A percentile compares a stretch with the other conserved stretches of the same genome.
phyloP scores from a whole-genome alignment of 2,888 invertebrate species.

The Trissolcus brochymenae region DNA sequence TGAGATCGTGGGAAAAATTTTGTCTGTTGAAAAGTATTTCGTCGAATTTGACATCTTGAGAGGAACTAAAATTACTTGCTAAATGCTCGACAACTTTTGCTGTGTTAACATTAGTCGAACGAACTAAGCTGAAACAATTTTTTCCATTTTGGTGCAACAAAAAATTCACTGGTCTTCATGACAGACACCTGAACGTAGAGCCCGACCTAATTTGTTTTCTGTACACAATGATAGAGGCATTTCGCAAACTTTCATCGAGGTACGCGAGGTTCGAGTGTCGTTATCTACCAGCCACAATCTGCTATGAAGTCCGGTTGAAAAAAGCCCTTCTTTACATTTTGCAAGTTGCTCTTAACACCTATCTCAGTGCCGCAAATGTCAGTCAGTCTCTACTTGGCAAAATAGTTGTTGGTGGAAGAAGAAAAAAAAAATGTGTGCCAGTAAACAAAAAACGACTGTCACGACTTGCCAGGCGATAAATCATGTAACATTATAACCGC shows the following conservation, averaged over 20 bases:
- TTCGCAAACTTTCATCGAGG: slow-evolving; percentile 40
- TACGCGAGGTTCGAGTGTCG: not conserved
- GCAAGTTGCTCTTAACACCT: slow-evolving; percentile 44
- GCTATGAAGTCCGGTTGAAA: slow-evolving; percentile 9
- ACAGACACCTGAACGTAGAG: slow-evolving; percentile 22
- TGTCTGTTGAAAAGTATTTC: not conserved
- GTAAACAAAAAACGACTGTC: slow-evolving; percentile 38
- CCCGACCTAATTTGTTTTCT: slow-evolving; percentile 27
- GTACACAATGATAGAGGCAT: slow-evolving; percentile 28
- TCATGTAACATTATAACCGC: slow-evolving; percentile 44
- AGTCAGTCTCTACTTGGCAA: slow-evolving; percentile 28
- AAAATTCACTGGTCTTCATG: not conserved
- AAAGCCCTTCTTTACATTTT: slow-evolving; percentile 41
- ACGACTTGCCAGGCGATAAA: slow-evolving; percentile 46
- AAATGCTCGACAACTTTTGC: too few species aligned
- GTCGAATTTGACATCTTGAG: too few species aligned
- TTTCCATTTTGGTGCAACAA: too few species aligned
- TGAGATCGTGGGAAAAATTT: slow-evolving; percentile 59
- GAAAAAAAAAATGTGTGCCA: slow-evolving; percentile 21
- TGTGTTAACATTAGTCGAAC: too few species aligned
- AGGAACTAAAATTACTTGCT: too few species aligned
- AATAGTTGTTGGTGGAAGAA: slow-evolving; percentile 26
- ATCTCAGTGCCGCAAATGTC: slow-evolving; percentile 32
- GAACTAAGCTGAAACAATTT: too few species aligned
- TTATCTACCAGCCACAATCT: slow-evolving; percentile 22